Evolutionary conservation across 2,113 vertebrate genomes (phyloP).

Genomic region (Zingel zingel): DNA sequence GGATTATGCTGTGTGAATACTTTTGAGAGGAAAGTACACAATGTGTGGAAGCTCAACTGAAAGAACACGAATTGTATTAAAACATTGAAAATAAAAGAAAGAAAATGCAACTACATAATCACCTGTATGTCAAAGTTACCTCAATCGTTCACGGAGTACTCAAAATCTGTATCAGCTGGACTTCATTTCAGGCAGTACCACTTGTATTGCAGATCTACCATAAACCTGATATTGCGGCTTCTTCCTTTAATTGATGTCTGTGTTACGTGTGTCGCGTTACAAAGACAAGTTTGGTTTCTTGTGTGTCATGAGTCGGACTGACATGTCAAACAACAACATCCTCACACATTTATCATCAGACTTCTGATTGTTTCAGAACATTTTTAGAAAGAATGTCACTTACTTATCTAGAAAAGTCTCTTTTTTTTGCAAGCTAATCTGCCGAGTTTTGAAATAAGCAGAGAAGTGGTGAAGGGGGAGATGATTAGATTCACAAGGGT

Average conservation of each 20-base stretch:
- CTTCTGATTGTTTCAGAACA: constrained; percentile 14
- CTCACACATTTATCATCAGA: constrained; percentile 15
- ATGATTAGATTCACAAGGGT: constrained; percentile 8
- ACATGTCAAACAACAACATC: constrained; percentile 22
- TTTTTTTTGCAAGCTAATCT: constrained; percentile 14
- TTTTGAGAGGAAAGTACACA: not conserved
- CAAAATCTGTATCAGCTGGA: not conserved
- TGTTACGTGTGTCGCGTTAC: not conserved
- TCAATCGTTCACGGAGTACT: not conserved
- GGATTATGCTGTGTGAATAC: not conserved
- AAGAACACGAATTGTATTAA: not conserved
- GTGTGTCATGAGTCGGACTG: constrained; percentile 15
- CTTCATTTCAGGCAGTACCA: not conserved
- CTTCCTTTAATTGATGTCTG: not conserved
- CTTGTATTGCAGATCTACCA: not conserved
- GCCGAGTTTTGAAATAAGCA: constrained; percentile 10
- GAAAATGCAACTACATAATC: not conserved
- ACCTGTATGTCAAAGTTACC: not conserved
- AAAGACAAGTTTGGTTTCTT: constrained; percentile 20
- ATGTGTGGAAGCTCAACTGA: not conserved
- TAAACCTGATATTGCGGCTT: not conserved
- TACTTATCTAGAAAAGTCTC: constrained; percentile 12
- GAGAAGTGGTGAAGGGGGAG: constrained; percentile 2
- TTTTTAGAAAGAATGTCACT: constrained; percentile 10
- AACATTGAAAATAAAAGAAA: not conserved